These are phyloP conservation scores for Petrolisthes cinctipes DNA, from an alignment of 2,888 invertebrate species.

Conservation along the genomic window DNA sequence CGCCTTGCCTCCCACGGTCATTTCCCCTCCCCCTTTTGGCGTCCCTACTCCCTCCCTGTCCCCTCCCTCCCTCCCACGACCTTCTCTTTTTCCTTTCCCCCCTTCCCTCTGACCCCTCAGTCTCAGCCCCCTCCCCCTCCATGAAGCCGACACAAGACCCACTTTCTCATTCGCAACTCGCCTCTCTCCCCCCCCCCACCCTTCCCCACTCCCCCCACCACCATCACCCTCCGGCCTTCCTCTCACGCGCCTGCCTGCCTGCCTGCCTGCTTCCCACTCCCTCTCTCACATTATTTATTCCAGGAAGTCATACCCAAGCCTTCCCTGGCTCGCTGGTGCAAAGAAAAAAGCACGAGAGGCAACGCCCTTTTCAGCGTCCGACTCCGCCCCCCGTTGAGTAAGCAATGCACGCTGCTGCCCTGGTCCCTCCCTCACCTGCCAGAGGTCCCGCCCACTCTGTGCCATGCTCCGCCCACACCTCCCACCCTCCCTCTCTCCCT, in stretches of 20 bases:
- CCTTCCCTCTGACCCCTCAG: neutral
- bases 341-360: conserved; percentile 37
- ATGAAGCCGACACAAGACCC: neutral
- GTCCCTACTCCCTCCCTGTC: neutral
- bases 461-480: conserved; percentile 29
- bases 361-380: conserved; percentile 37
- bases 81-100: neutral
- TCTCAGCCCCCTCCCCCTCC: neutral
- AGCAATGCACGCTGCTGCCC: conserved; percentile 44
- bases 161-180: neutral
- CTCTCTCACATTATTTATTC: conserved; percentile 40
- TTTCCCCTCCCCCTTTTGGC: neutral
- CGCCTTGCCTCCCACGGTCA: neutral
- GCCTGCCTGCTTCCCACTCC: neutral
- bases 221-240: neutral
- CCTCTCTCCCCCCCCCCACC: neutral
- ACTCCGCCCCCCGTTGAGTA: conserved; percentile 43
- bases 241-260: neutral
- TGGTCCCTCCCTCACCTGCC: conserved; percentile 39
- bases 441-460: conserved; percentile 38
- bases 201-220: neutral
- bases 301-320: conserved; percentile 50
- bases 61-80: conserved; percentile 1
- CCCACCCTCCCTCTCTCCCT: neutral
- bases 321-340: conserved; percentile 26